phyloP scores from a whole-genome alignment of 2,113 vertebrate genomes.

The Salvelinus alpinus region DNA sequence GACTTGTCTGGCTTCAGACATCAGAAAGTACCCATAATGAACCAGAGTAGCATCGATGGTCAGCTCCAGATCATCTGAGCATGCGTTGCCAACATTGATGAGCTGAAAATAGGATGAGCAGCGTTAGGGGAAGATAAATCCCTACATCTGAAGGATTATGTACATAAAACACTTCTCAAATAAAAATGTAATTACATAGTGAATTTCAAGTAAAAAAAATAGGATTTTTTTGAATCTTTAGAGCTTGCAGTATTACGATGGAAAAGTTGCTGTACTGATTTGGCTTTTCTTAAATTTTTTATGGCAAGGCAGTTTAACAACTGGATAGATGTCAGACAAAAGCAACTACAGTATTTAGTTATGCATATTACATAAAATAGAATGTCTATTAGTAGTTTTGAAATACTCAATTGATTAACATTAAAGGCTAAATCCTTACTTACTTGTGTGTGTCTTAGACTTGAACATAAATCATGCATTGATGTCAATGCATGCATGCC shows the following conservation, averaged over 20 bases:
- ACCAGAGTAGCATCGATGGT: too few species aligned
- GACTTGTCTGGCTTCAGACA: too few species aligned
- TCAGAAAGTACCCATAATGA: too few species aligned
- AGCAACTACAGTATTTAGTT: background rate
- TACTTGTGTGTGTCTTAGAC: background rate
- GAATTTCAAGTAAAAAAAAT: slow-evolving; percentile 64
- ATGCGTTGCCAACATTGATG: slow-evolving; percentile 51
- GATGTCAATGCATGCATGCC: background rate
- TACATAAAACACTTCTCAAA: slow-evolving; percentile 67
- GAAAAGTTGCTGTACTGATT: slow-evolving; percentile 12
- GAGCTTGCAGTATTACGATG: slow-evolving; percentile 17
- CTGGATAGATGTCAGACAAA: background rate
- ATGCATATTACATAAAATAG: background rate
- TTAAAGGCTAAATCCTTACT: too few species aligned
- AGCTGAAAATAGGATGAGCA: slow-evolving; percentile 72
- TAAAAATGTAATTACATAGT: slow-evolving; percentile 69
- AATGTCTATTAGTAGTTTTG: background rate
- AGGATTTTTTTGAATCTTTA: too few species aligned
- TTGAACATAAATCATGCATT: background rate
- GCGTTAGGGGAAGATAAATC: slow-evolving; percentile 72
- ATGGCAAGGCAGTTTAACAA: background rate
- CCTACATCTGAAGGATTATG: slow-evolving; percentile 71
- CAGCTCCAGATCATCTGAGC: too few species aligned
- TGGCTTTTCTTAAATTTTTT: background rate
- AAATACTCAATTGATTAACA: too few species aligned